Conservation (phyloP, 2,113 vertebrate species). For the Odocoileus hemionus region DNA sequence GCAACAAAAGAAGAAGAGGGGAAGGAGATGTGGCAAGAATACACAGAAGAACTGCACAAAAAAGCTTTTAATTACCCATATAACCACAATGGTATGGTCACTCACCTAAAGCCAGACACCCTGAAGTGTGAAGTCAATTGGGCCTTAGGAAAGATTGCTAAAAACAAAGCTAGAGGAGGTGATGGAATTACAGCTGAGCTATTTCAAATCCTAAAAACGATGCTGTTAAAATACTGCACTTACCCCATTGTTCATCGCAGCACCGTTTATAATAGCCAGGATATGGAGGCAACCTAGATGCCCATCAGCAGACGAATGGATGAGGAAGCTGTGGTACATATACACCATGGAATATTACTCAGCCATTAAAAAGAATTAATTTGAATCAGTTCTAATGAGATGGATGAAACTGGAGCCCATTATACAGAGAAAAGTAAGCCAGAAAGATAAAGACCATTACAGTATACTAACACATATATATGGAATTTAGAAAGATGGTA, state of each 20-base stretch:
- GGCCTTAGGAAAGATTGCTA: not conserved
- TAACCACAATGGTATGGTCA: not conserved
- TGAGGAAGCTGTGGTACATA: too few species aligned
- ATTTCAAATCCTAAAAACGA: not conserved
- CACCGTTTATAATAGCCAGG: too few species aligned
- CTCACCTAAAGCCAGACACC: not conserved
- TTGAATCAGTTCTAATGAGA: too few species aligned
- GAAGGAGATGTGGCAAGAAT: not conserved
- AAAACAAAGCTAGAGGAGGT: not conserved
- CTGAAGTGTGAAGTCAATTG: not conserved
- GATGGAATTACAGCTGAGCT: not conserved
- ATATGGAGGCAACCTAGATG: too few species aligned
- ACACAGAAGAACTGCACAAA: not conserved
- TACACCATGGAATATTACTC: too few species aligned
- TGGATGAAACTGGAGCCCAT: too few species aligned
- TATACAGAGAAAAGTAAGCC: too few species aligned
- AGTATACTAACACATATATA: too few species aligned
- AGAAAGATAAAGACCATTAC: too few species aligned
- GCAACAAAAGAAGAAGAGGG: not conserved
- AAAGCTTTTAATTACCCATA: not conserved
- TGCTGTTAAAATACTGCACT: not conserved
- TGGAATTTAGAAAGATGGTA: too few species aligned
- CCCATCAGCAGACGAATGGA: too few species aligned
- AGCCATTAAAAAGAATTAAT: too few species aligned
- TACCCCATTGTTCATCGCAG: not conserved